Evolutionary conservation across 2,113 vertebrate genomes (phyloP), one percentile per base, ranked within the genome.

Genomic region (Tachysurus fulvidraco): DNA sequence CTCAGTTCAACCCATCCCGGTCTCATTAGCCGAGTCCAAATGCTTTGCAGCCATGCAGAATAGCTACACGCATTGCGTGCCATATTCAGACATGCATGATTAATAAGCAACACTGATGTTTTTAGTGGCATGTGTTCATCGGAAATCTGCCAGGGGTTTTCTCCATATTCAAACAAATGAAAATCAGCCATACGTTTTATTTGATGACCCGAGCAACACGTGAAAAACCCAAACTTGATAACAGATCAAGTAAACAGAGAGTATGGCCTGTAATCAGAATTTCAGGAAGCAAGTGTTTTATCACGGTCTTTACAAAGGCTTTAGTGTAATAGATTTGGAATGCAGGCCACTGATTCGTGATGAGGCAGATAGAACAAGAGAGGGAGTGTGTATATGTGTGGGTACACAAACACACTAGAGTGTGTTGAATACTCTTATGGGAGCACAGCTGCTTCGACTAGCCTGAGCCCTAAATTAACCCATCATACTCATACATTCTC

Each of bases 211-310:
- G 6, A 86, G 79, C 77, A 79, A 44, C 60, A 28, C 50, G 62
- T 57, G 11, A 83, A 85, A 86, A 52, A 78, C 54, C 59, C n/a
- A 12, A 84, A 44, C 88, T 90, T 90, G 90, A 94, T 93, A 92
- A 86, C 87, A 89, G 89, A 94, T 89, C 88, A 89, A 89, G 88
- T 88, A 76, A 76, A 78, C 85, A 84, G 76, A 23, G 36, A 46
- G 87, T 85, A 87, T 87, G 78, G 88, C 88, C 89, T 89, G 91
- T 30, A 90, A 92, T 96, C 93, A 94, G 93, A 95, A 93, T 89
- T 90, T 88, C 94, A 94, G 94, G 95, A 95, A 96, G 87, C 86
- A 0, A 90, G 86, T 7, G 4, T 92, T 95, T 94, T 92, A 96
- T 95, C 91, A 87, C 90, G 90, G 92, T 91, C 92, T 93, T 92